phyloP scores from a whole-genome alignment of 1,140 invertebrate genomes.

The Plodia interpunctella region DNA sequence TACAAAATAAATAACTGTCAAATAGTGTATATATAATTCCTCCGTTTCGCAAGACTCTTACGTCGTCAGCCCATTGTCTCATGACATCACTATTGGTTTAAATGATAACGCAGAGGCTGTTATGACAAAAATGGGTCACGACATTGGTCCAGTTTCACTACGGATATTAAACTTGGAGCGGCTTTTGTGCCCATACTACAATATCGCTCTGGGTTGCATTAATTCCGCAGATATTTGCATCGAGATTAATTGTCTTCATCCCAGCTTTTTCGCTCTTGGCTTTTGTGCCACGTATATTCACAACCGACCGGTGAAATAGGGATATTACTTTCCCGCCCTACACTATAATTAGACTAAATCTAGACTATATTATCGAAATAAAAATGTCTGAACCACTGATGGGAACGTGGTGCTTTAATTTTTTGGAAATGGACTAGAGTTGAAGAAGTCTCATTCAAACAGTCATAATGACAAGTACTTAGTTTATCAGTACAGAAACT shows the following conservation, averaged over 20 bases:
- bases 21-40: neutral
- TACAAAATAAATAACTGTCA: too few species aligned
- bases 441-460: neutral
- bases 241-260: neutral
- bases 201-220: neutral
- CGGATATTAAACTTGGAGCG: neutral
- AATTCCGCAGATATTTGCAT: neutral
- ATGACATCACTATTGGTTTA: neutral
- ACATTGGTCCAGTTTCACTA: conserved; percentile 32
- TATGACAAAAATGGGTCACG: conserved; percentile 30
- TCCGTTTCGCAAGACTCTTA: neutral
- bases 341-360: too few species aligned
- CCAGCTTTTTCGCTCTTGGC: neutral
- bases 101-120: conserved; percentile 15
- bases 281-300: neutral
- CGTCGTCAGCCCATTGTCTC: neutral
- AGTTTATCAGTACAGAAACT: neutral
- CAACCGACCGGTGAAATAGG: neutral
- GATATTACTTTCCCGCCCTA: too few species aligned
- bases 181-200: neutral
- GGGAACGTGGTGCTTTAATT: too few species aligned
- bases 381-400: too few species aligned
- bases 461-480: neutral
- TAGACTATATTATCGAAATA: too few species aligned
- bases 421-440: too few species aligned